phyloP scores from a whole-genome alignment of 2,888 invertebrate species.

The Archaeoteleia sp. region DNA sequence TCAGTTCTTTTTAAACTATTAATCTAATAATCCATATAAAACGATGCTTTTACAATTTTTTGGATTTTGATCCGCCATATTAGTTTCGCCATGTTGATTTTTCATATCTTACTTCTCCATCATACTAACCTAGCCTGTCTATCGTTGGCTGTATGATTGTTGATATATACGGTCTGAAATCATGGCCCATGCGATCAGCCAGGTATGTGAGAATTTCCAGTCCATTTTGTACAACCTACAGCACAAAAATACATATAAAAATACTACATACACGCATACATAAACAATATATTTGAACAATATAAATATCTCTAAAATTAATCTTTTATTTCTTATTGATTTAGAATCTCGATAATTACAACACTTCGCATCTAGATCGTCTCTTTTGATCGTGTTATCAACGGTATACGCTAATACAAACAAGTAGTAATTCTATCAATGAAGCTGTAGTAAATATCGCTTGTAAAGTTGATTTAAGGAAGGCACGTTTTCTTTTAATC shows the following conservation, averaged over 20 bases:
- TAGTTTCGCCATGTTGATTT: no score
- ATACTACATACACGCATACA: background rate
- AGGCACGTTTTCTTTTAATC: constrained; percentile 27
- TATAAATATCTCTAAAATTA: constrained; percentile 1
- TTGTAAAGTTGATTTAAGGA: constrained; percentile 13
- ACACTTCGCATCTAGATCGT: no score
- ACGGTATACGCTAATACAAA: no score
- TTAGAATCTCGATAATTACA: no score
- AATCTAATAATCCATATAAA: no score
- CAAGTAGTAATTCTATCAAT: constrained; percentile 6
- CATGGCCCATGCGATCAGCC: constrained; percentile 89
- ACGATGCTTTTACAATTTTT: no score
- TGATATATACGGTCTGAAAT: constrained; percentile 90
- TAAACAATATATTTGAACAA: constrained; percentile 1
- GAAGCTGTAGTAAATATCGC: no score
- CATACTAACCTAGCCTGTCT: constrained; percentile 82
- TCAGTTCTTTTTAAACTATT: no score
- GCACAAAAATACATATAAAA: constrained; percentile 52
- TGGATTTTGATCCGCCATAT: no score
- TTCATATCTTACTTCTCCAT: no score
- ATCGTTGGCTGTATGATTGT: constrained; percentile 88
- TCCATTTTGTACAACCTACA: constrained; percentile 93
- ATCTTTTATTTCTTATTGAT: no score
- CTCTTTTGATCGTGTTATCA: no score
- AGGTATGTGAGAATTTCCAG: constrained; percentile 91